Evolutionary conservation across 2,797 vertebrate genomes (phyloP).

Genomic region (Varecia variegata): DNA sequence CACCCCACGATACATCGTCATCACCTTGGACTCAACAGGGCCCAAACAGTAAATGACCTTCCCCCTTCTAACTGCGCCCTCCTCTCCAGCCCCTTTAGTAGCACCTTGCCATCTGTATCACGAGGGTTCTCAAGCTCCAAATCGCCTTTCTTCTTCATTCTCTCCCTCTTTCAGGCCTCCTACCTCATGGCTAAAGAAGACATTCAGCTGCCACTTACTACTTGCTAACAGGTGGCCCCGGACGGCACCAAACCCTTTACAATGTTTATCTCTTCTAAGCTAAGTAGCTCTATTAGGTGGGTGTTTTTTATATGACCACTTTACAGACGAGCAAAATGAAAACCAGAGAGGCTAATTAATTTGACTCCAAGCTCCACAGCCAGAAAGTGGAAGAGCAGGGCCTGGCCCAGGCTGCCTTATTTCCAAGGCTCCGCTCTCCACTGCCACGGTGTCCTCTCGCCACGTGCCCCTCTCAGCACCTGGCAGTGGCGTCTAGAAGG

Average conservation of each 20-base stretch:
- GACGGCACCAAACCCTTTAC: neutral
- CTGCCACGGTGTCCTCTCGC: neutral
- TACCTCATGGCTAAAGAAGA: neutral
- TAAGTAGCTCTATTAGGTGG: neutral
- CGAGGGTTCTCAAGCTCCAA: neutral
- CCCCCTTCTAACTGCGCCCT: neutral
- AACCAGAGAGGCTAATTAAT: neutral
- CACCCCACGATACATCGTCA: neutral
- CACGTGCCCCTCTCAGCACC: neutral
- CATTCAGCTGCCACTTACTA: neutral
- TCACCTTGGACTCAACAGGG: neutral
- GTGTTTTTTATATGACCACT: neutral
- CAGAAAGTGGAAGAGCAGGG: neutral
- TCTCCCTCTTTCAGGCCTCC: neutral
- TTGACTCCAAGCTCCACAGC: neutral
- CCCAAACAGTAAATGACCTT: neutral
- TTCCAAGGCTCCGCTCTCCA: neutral
- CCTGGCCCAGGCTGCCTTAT: too few relatives aligned
- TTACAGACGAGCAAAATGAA: neutral
- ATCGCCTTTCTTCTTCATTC: neutral
- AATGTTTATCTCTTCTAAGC: neutral
- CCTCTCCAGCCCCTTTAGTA: neutral
- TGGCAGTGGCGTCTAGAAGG: neutral
- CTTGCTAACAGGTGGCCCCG: neutral
- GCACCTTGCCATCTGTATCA: neutral